Evolutionary conservation across 53 echinoderm and acorn worm species (phyloP), one percentile per base, ranked within the genome.

Genomic region (Pentamera pediparva): DNA sequence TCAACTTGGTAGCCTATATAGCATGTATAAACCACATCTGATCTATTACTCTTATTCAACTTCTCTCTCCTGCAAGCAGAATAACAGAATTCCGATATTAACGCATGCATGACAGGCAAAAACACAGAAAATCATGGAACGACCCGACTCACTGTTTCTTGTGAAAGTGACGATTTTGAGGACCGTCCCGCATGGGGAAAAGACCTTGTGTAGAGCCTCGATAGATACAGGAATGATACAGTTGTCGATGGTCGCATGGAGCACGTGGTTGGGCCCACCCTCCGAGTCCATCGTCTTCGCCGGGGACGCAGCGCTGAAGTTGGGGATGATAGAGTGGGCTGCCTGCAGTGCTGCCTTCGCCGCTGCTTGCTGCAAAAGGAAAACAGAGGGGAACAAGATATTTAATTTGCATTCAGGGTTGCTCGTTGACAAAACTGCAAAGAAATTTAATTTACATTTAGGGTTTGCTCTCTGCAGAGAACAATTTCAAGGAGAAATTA

Each of bases 301-400:
- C 36, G 81, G 71, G 21, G 35, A 20, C 9, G 61, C 27, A 12
- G 78, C 64, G 20, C 74, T 75, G 20, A 73, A 52, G 22, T 56
- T 62, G 10, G 84, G 77, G 53, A 69, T 64, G 63, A 75, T 69
- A 5, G 77, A 37, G 53, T 92, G 88, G 34, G 98, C 92, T 13
- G 98, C 98, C 69, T 91, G 91, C 2, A 98, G 61, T 10, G 98
- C 98, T 32, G 92, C 98, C 84, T 98, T 91, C 2, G 98, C 91
- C 56, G 92, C 89, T 20, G 89, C 92, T 75, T 85, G 86, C 98
- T 98, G 89, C 45, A 24, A 34, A 76, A 32, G 32, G 39, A 57
- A 57, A 28, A 57, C 11, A 57, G 32, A 57, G 28, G 29, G 58
- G 17, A 12, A 57, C 28, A 57, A 57, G 32, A 27, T 57, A 57